Percentiles rank a stretch among this genome's conserved stretches.
Evolutionary conservation across 2,888 invertebrate genomes (phyloP).

Genomic region (Noctua janthe): DNA sequence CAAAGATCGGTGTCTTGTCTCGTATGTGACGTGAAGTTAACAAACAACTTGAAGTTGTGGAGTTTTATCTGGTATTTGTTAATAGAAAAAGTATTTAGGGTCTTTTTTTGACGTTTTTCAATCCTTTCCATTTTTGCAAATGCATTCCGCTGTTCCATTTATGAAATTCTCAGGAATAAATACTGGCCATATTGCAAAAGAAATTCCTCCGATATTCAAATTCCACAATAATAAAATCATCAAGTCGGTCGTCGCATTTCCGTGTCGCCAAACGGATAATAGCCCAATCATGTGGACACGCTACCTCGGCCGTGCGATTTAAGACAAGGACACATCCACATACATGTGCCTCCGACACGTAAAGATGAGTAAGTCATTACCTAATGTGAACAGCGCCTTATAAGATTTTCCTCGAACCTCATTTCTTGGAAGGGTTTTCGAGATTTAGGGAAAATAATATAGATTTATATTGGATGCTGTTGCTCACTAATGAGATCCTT

Average conservation of each 20-base stretch:
- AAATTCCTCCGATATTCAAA: conserved; percentile 18
- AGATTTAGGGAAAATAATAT: conserved; percentile 3
- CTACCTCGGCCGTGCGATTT: conserved; percentile 26
- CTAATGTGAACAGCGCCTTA: conserved; percentile 43
- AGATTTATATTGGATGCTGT: neutral
- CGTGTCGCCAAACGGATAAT: conserved; percentile 53
- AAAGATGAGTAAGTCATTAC: conserved; percentile 45
- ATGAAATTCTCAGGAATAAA: neutral
- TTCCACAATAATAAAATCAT: conserved; percentile 45
- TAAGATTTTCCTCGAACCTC: conserved; percentile 25
- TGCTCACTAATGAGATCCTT: neutral
- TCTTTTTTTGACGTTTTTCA: too few relatives aligned
- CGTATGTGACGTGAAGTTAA: conserved; percentile 10
- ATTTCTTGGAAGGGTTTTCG: conserved; percentile 28
- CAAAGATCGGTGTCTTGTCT: conserved; percentile 23
- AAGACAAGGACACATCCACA: conserved; percentile 33
- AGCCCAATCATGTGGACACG: conserved; percentile 45
- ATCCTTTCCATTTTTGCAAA: too few relatives aligned
- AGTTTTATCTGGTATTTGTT: neutral
- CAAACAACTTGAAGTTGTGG: neutral
- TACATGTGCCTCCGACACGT: conserved; percentile 16
- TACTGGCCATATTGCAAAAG: neutral
- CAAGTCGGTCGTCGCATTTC: conserved; percentile 34
- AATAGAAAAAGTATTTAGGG: too few relatives aligned
- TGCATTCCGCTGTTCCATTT: neutral